These are phyloP conservation scores for Andricus quercusramuli DNA, from an alignment of 2,888 invertebrate species.

Conservation along the genomic window DNA sequence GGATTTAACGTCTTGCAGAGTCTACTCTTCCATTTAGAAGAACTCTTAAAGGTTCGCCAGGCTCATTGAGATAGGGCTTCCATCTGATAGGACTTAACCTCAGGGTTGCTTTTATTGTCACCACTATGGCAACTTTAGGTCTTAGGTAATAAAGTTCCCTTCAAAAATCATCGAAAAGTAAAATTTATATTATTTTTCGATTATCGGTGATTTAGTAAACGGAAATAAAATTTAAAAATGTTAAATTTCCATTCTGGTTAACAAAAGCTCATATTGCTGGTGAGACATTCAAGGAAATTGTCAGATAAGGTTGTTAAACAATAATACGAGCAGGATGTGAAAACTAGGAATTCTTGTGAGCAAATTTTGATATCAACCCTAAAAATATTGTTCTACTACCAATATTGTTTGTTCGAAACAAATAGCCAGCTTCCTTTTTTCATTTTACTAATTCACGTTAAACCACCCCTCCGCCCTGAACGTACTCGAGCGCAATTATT, in stretches of 20 bases:
- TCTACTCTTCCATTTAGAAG: slow-evolving; percentile 13
- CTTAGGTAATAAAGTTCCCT: background rate
- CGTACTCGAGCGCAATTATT: slow-evolving; percentile 70
- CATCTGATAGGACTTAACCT: background rate
- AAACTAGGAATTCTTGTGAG: no score
- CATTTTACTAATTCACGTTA: background rate
- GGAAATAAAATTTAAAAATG: background rate
- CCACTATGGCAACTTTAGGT: background rate
- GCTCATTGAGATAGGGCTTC: background rate
- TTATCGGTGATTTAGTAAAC: background rate
- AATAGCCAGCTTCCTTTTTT: background rate
- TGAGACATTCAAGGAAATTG: no score
- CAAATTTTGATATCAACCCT: no score
- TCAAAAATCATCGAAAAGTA: background rate
- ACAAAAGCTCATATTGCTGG: background rate
- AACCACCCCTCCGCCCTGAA: slow-evolving; percentile 57
- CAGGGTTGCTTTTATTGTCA: background rate
- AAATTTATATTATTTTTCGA: background rate
- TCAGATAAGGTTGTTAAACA: no score
- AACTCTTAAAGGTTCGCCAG: slow-evolving; percentile 7
- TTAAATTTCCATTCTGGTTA: background rate
- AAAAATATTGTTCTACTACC: no score
- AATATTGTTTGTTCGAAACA: background rate
- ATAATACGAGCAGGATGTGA: no score
- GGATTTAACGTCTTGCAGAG: slow-evolving; percentile 24